Percentiles rank a stretch among this genome's conserved stretches.
These are phyloP conservation scores for Ptyas mucosa DNA, from an alignment of 2,113 vertebrate species.

Conservation along the genomic window DNA sequence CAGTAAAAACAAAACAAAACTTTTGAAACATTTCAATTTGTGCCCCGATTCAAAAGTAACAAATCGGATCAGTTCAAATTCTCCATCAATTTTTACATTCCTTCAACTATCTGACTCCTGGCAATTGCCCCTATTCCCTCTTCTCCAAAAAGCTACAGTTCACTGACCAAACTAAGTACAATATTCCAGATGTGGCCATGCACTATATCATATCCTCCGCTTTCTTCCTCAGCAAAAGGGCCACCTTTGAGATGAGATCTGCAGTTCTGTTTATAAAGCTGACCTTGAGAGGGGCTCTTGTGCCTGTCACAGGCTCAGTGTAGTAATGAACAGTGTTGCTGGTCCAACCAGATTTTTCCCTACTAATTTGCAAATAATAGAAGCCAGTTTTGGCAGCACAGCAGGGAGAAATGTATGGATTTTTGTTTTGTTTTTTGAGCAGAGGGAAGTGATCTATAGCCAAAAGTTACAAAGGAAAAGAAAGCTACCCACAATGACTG, in stretches of 20 bases:
- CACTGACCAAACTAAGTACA: background rate
- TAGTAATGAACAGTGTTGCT: background rate
- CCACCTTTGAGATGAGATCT: background rate
- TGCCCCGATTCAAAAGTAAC: background rate
- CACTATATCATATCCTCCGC: background rate
- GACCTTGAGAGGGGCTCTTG: background rate
- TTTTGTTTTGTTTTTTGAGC: background rate
- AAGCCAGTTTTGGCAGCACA: background rate
- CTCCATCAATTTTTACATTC: background rate
- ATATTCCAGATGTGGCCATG: background rate
- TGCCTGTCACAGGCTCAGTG: background rate
- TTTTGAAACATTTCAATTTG: background rate
- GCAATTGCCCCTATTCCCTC: background rate
- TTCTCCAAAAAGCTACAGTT: background rate
- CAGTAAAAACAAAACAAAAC: background rate
- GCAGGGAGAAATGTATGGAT: background rate
- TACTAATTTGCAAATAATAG: background rate
- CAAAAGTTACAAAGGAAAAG: background rate
- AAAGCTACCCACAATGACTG: background rate
- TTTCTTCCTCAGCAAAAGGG: background rate
- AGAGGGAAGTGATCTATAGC: background rate
- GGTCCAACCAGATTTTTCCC: background rate
- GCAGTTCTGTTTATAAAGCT: background rate
- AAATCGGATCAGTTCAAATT: background rate
- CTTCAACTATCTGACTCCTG: background rate